Conservation (phyloP, 2,797 vertebrate species). For the Hypotaenidia okinawae region DNA sequence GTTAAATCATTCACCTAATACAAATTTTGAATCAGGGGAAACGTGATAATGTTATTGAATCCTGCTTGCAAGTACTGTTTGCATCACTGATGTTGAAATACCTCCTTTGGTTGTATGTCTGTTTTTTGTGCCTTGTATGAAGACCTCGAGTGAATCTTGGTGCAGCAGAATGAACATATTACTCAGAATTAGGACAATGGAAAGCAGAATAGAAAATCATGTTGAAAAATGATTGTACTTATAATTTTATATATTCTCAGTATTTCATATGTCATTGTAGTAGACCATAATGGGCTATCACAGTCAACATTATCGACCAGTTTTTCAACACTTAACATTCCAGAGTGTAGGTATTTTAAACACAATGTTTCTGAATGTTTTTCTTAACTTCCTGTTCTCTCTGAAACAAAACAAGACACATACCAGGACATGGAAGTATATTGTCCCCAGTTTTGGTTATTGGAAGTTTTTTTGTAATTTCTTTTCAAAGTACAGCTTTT, state of each 20-base stretch:
- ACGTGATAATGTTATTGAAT: neutral
- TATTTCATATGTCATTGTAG: neutral
- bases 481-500: neutral
- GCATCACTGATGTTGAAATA: neutral
- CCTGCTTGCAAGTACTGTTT: neutral
- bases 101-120: neutral
- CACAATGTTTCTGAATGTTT: neutral
- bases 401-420: neutral
- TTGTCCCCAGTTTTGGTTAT: neutral
- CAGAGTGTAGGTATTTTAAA: neutral
- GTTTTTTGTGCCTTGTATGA: rapidly evolving
- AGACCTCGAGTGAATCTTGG: neutral
- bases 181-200: neutral
- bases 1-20: neutral
- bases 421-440: neutral
- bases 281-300: neutral
- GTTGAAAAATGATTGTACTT: neutral
- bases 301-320: rapidly evolving
- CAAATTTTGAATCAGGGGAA: neutral
- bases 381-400: neutral
- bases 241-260: neutral
- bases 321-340: neutral
- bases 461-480: neutral
- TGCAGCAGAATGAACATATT: neutral
- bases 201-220: neutral